Evolutionary conservation across 1,140 invertebrate genomes (phyloP).

Genomic region (Chymomyza costata): DNA sequence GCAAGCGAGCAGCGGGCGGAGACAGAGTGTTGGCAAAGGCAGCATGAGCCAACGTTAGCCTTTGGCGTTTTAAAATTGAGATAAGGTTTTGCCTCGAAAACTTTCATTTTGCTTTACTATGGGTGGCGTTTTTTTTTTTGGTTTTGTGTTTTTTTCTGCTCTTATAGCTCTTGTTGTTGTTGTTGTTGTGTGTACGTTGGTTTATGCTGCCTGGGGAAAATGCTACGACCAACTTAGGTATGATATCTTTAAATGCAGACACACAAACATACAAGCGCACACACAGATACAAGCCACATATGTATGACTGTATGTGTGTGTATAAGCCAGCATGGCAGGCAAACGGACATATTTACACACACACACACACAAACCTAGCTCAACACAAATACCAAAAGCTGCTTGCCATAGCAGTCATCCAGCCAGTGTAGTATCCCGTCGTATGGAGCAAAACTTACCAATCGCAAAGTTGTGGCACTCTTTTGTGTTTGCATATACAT

Average conservation of each 20-base stretch:
- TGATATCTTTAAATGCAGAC: slow-evolving; percentile 74
- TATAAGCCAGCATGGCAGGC: slow-evolving; percentile 25
- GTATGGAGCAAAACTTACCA: slow-evolving; percentile 17
- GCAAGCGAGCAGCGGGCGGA: slow-evolving; percentile 2
- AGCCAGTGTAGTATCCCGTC: too few species aligned
- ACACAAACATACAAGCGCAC: slow-evolving; percentile 32
- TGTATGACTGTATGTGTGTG: slow-evolving; percentile 5
- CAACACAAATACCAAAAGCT: neutral
- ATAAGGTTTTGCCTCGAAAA: slow-evolving; percentile 75
- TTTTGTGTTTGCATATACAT: slow-evolving; percentile 10
- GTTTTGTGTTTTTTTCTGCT: slow-evolving; percentile 15
- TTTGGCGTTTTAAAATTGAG: slow-evolving; percentile 70
- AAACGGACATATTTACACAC: slow-evolving; percentile 50
- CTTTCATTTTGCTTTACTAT: slow-evolving; percentile 51
- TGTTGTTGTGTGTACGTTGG: slow-evolving; percentile 36
- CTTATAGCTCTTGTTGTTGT: slow-evolving; percentile 18
- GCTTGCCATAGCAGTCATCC: too few species aligned
- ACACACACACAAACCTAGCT: slow-evolving; percentile 6
- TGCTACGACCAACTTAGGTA: slow-evolving; percentile 56
- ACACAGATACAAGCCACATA: slow-evolving; percentile 6
- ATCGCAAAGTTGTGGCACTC: slow-evolving; percentile 30
- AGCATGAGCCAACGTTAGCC: slow-evolving; percentile 25
- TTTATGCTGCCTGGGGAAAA: slow-evolving; percentile 48
- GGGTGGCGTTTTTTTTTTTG: slow-evolving; percentile 32
- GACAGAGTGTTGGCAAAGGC: slow-evolving; percentile 1